Conservation (phyloP, 1,140 invertebrate genomes). For the Berghia stephanieae region DNA sequence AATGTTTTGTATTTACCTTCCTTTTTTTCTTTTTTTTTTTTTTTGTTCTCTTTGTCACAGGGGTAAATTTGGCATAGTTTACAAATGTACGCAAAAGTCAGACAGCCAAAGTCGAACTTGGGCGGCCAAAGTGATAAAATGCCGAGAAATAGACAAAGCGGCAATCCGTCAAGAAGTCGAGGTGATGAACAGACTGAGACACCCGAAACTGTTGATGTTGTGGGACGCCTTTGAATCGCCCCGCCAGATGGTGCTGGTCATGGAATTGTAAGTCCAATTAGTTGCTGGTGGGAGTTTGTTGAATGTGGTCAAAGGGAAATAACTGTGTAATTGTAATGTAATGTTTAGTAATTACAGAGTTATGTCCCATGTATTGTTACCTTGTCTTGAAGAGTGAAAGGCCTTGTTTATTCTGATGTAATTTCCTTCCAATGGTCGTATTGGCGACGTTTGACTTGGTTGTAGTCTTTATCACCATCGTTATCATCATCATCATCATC, state of each 20-base stretch:
- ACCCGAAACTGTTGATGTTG: conserved; percentile 96
- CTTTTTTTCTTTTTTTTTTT: neutral
- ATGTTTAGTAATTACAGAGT: too few species aligned
- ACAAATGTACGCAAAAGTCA: conserved; percentile 90
- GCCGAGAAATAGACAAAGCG: conserved; percentile 84
- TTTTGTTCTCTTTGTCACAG: conserved; percentile 42
- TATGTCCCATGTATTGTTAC: too few species aligned
- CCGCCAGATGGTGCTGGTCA: conserved; percentile 97
- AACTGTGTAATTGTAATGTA: too few species aligned
- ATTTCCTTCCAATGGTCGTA: too few species aligned
- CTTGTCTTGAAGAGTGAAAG: too few species aligned
- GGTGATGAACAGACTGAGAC: conserved; percentile 98
- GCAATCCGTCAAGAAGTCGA: conserved; percentile 98
- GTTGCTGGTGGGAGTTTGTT: too few species aligned
- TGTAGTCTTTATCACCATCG: too few species aligned
- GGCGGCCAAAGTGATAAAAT: conserved; percentile 97
- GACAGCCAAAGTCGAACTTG: conserved; percentile 96
- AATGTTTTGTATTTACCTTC: neutral
- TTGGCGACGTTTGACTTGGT: too few species aligned
- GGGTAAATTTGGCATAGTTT: conserved; percentile 98
- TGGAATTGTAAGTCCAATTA: conserved; percentile 89
- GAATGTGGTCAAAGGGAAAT: too few species aligned
- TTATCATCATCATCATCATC: too few species aligned
- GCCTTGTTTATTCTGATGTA: too few species aligned
- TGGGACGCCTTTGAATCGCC: conserved; percentile 99